Evolutionary conservation across 53 echinoderm and acorn worm species (phyloP).

Genomic region (Holothuria leucospilota): DNA sequence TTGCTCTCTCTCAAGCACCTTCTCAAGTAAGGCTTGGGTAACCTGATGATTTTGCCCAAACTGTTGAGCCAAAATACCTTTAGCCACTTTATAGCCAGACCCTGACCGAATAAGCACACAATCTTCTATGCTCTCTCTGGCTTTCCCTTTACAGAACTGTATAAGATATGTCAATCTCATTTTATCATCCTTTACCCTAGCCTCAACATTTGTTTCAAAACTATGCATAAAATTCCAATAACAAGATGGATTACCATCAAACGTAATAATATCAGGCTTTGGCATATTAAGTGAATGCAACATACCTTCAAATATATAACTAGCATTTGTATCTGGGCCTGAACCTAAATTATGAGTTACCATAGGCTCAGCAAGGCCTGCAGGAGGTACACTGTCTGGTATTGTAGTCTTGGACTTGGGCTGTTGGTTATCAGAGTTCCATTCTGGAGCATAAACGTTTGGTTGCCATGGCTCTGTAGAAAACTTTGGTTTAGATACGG

Average conservation of each 20-base stretch:
- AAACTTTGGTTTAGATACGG: too few relatives aligned
- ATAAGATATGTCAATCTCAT: constrained; percentile 42
- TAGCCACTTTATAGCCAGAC: constrained; percentile 39
- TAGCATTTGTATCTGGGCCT: too few relatives aligned
- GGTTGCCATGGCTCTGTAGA: too few relatives aligned
- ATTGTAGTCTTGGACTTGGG: too few relatives aligned
- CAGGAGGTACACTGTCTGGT: too few relatives aligned
- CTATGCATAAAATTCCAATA: constrained; percentile 51
- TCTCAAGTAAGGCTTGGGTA: not conserved
- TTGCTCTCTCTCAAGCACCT: not conserved
- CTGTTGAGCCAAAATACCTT: constrained; percentile 45
- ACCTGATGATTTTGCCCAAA: constrained; percentile 56
- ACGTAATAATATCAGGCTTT: constrained; percentile 56
- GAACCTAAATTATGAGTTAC: too few relatives aligned
- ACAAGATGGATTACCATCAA: constrained; percentile 57
- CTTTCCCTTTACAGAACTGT: constrained; percentile 61
- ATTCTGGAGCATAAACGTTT: too few relatives aligned
- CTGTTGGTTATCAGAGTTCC: too few relatives aligned
- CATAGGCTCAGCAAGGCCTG: too few relatives aligned
- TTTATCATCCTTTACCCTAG: constrained; percentile 21
- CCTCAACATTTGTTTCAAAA: constrained; percentile 52
- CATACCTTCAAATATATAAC: too few relatives aligned
- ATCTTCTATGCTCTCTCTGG: constrained; percentile 52
- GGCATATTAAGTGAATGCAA: constrained; percentile 48
- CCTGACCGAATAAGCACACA: constrained; percentile 47